Percentiles rank a stretch among this genome's conserved stretches.
Evolutionary conservation across 2,797 vertebrate genomes (phyloP).

Genomic region (Hoplostethus atlanticus): DNA sequence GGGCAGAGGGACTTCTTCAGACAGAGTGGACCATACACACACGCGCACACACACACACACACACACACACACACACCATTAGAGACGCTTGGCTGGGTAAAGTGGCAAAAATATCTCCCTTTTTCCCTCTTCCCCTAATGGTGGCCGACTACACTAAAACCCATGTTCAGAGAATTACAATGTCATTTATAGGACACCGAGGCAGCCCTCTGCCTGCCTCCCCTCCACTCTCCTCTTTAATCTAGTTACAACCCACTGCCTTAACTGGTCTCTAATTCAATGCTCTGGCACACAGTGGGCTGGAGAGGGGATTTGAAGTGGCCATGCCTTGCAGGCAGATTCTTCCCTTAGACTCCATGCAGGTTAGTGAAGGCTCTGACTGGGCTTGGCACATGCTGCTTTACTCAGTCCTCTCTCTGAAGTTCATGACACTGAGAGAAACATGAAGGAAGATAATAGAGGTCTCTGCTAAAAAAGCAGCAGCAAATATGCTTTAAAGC

Average conservation of each 20-base stretch:
- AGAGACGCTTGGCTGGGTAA: constrained; percentile 81
- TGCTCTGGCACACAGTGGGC: constrained; percentile 61
- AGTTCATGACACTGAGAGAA: constrained; percentile 27
- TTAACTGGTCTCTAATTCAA: constrained; percentile 79
- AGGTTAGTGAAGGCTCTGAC: constrained; percentile 36
- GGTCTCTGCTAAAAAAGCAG: constrained; percentile 5
- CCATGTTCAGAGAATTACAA: constrained; percentile 85
- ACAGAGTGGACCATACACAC: constrained; percentile 66
- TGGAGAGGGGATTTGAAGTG: constrained; percentile 58
- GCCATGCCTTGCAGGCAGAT: constrained; percentile 60
- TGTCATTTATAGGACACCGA: constrained; percentile 87
- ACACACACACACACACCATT: constrained; percentile 67
- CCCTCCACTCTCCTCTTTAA: constrained; percentile 76
- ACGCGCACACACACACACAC: constrained; percentile 26
- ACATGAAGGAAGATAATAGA: background rate
- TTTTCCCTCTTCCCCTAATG: constrained; percentile 79
- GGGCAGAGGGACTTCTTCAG: constrained; percentile 73
- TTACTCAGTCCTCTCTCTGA: background rate
- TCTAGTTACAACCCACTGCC: constrained; percentile 81
- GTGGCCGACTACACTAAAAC: constrained; percentile 82
- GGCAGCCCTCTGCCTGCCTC: constrained; percentile 69
- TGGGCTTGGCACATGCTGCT: constrained; percentile 15
- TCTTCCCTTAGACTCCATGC: constrained; percentile 29
- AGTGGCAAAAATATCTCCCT: constrained; percentile 80
- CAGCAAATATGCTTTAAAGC: background rate